Percentiles rank a stretch among this genome's conserved stretches.
phyloP scores from a whole-genome alignment of 2,888 invertebrate genomes.

The Rhagium mordax region DNA sequence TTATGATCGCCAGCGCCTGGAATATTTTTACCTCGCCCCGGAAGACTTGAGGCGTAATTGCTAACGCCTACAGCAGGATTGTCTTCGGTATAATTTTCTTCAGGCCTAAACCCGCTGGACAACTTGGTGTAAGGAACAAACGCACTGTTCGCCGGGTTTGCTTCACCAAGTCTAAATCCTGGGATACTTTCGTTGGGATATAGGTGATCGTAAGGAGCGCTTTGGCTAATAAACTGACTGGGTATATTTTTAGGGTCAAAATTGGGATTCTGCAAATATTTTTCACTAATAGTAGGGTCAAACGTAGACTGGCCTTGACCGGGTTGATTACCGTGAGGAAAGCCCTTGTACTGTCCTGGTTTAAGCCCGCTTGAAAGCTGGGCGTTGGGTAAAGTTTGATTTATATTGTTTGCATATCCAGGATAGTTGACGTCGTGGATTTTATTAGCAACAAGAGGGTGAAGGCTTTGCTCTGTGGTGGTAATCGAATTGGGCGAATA shows the following conservation, averaged over 20 bases:
- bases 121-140: conserved; percentile 46
- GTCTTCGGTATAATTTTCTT: conserved; percentile 29
- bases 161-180: conserved; percentile 21
- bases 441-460: conserved; percentile 35
- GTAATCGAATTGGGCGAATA: conserved; percentile 31
- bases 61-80: neutral
- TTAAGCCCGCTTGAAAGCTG: conserved; percentile 39
- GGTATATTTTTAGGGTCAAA: conserved; percentile 53
- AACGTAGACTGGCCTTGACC: conserved; percentile 1
- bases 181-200: conserved; percentile 4
- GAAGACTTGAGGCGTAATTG: conserved; percentile 26
- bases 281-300: conserved; percentile 44
- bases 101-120: conserved; percentile 21
- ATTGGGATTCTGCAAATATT: conserved; percentile 47
- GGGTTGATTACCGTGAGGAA: neutral
- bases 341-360: conserved; percentile 26
- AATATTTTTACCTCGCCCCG: conserved; percentile 5
- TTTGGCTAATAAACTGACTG: conserved; percentile 46
- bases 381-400: conserved; percentile 25
- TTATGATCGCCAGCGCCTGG: neutral
- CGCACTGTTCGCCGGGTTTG: conserved; percentile 35
- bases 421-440: conserved; percentile 46
- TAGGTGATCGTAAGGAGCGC: conserved; percentile 6
- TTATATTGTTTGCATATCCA: conserved; percentile 41
- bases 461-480: conserved; percentile 27